Conservation (phyloP, 2,113 vertebrate species). For the Ptychochromis oligacanthus region DNA sequence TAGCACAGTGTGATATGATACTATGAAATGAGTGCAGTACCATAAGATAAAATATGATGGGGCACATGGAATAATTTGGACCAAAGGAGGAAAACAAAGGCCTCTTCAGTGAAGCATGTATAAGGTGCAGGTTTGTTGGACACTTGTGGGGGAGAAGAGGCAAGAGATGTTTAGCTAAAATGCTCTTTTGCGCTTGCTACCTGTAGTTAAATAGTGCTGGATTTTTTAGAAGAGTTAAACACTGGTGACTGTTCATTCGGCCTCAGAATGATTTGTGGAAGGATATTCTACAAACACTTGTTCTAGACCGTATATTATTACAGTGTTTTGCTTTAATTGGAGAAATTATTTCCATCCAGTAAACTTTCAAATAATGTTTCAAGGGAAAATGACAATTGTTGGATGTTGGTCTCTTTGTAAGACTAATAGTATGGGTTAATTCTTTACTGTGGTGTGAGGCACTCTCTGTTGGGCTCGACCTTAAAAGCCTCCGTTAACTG, state of each 20-base stretch:
- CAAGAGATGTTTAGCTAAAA: background rate
- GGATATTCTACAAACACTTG: background rate
- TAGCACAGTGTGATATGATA: background rate
- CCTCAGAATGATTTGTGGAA: background rate
- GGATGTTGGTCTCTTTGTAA: background rate
- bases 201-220: background rate
- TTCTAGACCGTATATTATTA: background rate
- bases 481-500: slow-evolving; percentile 28
- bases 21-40: background rate
- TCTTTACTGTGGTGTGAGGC: slow-evolving; percentile 20
- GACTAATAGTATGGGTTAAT: background rate
- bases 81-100: background rate
- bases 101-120: too few relatives aligned
- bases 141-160: background rate
- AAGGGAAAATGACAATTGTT: background rate
- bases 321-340: background rate
- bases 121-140: background rate
- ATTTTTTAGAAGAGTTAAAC: background rate
- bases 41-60: background rate
- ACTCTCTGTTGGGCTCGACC: slow-evolving; percentile 18
- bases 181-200: background rate
- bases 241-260: background rate
- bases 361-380: too few relatives aligned
- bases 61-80: background rate
- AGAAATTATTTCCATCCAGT: background rate